A percentile compares a stretch with the other conserved stretches of the same genome.
These are phyloP conservation scores for Platichthys stellatus DNA, from an alignment of 2,113 vertebrate genomes.

Conservation along the genomic window DNA sequence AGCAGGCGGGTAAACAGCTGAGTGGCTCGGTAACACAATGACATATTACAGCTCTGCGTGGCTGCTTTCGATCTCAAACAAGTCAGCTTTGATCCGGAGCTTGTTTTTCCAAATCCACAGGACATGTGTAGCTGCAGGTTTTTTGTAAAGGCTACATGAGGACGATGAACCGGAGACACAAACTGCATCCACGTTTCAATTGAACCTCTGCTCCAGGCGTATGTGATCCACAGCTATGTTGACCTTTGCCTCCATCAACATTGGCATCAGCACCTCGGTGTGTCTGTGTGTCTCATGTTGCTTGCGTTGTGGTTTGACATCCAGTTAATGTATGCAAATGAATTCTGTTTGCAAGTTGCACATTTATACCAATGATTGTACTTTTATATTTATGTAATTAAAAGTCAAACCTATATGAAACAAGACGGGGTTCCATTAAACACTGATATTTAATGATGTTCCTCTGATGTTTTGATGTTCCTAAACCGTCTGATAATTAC, in stretches of 20 bases:
- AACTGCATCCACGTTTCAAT: constrained; percentile 1
- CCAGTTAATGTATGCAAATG: constrained; percentile 80
- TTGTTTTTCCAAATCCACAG: constrained; percentile 39
- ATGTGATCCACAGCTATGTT: constrained; percentile 50
- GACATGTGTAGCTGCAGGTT: neutral
- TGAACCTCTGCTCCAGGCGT: constrained; percentile 21
- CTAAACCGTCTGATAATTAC: neutral
- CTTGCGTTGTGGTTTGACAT: constrained; percentile 78
- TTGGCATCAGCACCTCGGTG: constrained; percentile 27
- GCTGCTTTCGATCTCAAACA: constrained; percentile 42
- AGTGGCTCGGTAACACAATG: constrained; percentile 41
- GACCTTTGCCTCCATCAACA: constrained; percentile 34
- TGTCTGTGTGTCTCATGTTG: constrained; percentile 62
- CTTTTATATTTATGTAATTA: constrained; percentile 85
- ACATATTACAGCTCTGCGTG: constrained; percentile 43
- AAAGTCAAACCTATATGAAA: constrained; percentile 71
- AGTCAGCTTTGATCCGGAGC: constrained; percentile 44
- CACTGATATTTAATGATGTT: constrained; percentile 55
- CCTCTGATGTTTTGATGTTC: constrained; percentile 20
- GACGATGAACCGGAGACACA: constrained; percentile 18
- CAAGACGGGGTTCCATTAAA: constrained; percentile 67
- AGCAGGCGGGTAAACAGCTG: constrained; percentile 44
- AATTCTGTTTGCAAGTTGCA: constrained; percentile 84
- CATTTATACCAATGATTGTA: constrained; percentile 87
- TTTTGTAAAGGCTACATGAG: neutral